Percentiles rank a stretch among this genome's conserved stretches.
These are phyloP conservation scores for Helostoma temminkii DNA, from an alignment of 2,797 vertebrate species.

Conservation along the genomic window DNA sequence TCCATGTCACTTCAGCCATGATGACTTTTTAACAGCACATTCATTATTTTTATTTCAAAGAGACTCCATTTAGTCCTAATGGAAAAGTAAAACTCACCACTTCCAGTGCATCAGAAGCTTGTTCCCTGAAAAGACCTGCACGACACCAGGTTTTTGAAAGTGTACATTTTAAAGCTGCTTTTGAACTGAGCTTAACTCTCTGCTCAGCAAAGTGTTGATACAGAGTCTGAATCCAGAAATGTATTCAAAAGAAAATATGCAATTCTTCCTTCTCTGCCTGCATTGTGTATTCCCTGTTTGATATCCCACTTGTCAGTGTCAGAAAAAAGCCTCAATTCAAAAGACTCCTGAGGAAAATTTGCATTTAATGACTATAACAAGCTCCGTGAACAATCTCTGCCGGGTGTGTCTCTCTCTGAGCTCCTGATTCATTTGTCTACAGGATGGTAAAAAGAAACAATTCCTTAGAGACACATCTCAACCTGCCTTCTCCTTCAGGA, in stretches of 20 bases:
- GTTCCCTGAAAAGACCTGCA: conserved; percentile 21
- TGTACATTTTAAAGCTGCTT: conserved; percentile 1
- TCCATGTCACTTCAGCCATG: conserved; percentile 13
- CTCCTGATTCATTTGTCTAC: conserved; percentile 32
- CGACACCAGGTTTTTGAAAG: background rate
- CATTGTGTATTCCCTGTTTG: conserved; percentile 27
- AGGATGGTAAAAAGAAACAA: conserved; percentile 4
- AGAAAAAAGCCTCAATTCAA: conserved; percentile 23
- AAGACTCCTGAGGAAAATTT: conserved; percentile 44
- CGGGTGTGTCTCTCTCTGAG: conserved; percentile 21
- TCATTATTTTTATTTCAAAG: conserved; percentile 31
- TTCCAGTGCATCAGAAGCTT: conserved; percentile 23
- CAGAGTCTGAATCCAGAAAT: conserved; percentile 18
- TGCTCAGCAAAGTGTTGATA: background rate
- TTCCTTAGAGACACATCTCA: conserved; percentile 28
- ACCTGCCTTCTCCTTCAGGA: conserved; percentile 21
- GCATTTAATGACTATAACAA: conserved; percentile 36
- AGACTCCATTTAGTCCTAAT: conserved; percentile 19
- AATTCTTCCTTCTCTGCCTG: background rate
- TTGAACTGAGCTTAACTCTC: background rate
- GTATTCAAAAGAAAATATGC: no score
- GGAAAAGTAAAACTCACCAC: conserved; percentile 40
- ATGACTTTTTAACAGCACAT: conserved; percentile 21
- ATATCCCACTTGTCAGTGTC: conserved; percentile 27
- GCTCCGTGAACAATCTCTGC: background rate